Base-by-base conservation (phyloP, 1,140 invertebrate genomes). In the Mycetomoellerius zeteki region DNA sequence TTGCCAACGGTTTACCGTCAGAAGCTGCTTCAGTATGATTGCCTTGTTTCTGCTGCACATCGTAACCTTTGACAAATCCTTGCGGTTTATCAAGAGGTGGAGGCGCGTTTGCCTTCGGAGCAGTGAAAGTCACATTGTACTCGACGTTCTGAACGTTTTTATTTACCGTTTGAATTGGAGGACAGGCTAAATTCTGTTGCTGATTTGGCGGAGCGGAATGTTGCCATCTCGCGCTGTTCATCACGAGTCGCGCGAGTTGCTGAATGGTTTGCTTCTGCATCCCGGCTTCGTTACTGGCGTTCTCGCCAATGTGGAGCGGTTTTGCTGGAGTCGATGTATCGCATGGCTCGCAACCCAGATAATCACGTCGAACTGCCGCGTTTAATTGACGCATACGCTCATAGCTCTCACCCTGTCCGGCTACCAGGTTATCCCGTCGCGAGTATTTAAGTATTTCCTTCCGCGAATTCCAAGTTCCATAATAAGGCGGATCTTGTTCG, bases 141-240 rank as follows among this genome's bases (percentile, higher is more conserved):
- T 69, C 54, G 16, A 27, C 21, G 1, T 72, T 19, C 12, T 16
- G 24, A 12, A 19, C 19, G 12, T 73, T 80, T 64, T 81, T 78
- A 10, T 19, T 19, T 12, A 58, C 37, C 12, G 47, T 21, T 72
- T 78, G 64, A 65, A 33, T 14, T 33, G 54, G 0, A 3, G 52
- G 43, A 84, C 24, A n/a, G 4, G 24, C 33, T 12, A 14, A 19
- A 52, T 86, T 80, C 1, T 89, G 73, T 3, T 81, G 62, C 14
- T 85, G 81, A 47, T 76, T 88, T 52, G 88, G 85, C 6, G 37
- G 65, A 2, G 89, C 75, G 6, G 82, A 64, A 64, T 95, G 89
- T 43, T 92, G 91, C 95, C 95, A 95, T 43, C 95, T 93, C 0
- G 91, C 92, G 56, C 94, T 94, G 21, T 95, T 94, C 95, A 95